phyloP scores from a whole-genome alignment of 1,140 invertebrate species.

The Drosophila tani region DNA sequence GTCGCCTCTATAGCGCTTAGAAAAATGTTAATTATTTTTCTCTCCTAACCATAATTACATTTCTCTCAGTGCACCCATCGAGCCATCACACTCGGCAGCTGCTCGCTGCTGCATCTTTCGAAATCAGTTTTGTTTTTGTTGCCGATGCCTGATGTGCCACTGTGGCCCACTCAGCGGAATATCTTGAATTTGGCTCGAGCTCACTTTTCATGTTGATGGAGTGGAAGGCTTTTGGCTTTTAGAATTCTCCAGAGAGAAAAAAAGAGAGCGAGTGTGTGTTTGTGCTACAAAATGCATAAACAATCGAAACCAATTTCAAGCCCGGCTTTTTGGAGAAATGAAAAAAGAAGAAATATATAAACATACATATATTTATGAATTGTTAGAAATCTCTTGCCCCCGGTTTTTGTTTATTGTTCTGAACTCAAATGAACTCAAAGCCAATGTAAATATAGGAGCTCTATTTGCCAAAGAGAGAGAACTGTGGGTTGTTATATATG shows the following conservation, averaged over 20 bases:
- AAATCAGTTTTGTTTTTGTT: slow-evolving; percentile 54
- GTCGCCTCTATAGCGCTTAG: too few species aligned
- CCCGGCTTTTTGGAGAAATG: slow-evolving; percentile 48
- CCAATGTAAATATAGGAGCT: slow-evolving; percentile 66
- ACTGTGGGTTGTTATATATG: slow-evolving; percentile 39
- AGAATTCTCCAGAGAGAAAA: slow-evolving; percentile 33
- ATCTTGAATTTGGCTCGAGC: slow-evolving; percentile 59
- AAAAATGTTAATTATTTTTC: too few species aligned
- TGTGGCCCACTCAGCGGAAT: slow-evolving; percentile 63
- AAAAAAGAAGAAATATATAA: slow-evolving; percentile 20
- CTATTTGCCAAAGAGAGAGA: slow-evolving; percentile 24
- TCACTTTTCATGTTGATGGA: slow-evolving; percentile 78
- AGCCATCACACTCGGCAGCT: slow-evolving; percentile 43
- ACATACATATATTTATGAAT: slow-evolving; percentile 48
- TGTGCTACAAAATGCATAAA: slow-evolving; percentile 79
- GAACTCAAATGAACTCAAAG: slow-evolving; percentile 53
- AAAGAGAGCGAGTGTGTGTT: slow-evolving; percentile 25
- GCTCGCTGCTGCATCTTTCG: slow-evolving; percentile 45
- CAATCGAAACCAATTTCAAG: slow-evolving; percentile 77
- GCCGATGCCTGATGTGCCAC: slow-evolving; percentile 43
- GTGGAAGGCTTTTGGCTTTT: slow-evolving; percentile 70
- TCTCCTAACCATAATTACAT: not conserved
- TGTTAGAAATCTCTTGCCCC: slow-evolving; percentile 65
- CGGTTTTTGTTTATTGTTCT: slow-evolving; percentile 73
- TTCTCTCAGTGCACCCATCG: slow-evolving; percentile 37